Base-by-base conservation (phyloP, 2,113 vertebrate species). In the Lasiurus borealis region DNA sequence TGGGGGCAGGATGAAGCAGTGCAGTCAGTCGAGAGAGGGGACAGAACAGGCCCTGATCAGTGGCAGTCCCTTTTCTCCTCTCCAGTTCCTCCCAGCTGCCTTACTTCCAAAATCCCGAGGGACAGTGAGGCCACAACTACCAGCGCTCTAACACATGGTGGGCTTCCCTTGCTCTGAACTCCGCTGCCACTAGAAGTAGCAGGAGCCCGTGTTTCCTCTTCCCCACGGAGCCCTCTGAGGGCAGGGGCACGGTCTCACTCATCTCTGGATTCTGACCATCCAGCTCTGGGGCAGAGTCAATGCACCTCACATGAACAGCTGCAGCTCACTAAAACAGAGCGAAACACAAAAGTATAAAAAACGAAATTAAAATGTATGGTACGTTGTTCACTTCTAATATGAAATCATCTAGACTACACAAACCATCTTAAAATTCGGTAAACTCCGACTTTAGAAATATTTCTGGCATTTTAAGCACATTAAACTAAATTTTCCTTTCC, bases 401-500 rank as follows among this genome's bases (percentile, higher is more conserved):
- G 34, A 83, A 71, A 95, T 54, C 66, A 96, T 44, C 40, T 83
- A 86, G 48, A 81, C 5, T 31, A 90, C 3, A 91, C 13, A 88
- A 88, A 59, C 85, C 64, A 85, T 21, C 85, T 84, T 88, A 93
- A 96, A 81, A 57, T 84, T 75, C 40, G 85, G 59, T 73, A 80
- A 95, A 94, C 46, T 29, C 27, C 9, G 40, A 72, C 75, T 95
- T 90, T 44, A 40, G 82, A 92, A 88, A 85, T 85, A 96, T 48
- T 93, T 88, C 85, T 92, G 66, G 25, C 36, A 88, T 85, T 93
- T 90, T 57, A 93, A 85, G 19, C 8, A 31, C 40, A 25, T 81
- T 90, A 90, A 91, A 92, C 64, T 95, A 75, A 88, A 95, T 88
- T 86, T 91, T 78, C 77, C 83, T 92, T 90, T 62, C 68, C 27